Conservation (phyloP, 2,113 vertebrate genomes). For the Larimichthys polyactis region DNA sequence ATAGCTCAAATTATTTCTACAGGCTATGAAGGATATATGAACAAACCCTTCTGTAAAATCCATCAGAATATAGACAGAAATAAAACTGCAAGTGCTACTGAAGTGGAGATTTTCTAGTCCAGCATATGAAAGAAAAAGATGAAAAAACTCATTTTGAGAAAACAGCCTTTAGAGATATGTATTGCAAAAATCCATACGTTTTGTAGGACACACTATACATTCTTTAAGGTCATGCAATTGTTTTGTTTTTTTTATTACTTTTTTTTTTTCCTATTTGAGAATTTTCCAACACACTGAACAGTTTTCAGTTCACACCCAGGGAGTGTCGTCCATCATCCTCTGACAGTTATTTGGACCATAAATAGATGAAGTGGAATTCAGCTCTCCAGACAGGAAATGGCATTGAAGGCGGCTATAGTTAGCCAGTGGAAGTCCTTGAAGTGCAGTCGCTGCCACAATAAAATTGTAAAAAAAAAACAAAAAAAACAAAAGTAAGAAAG, state of each 20-base stretch:
- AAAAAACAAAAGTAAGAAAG: neutral
- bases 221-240: slow-evolving; percentile 5
- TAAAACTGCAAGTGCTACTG: no score
- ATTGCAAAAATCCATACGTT: no score
- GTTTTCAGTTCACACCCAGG: slow-evolving; percentile 29
- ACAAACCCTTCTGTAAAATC: no score
- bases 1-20: no score
- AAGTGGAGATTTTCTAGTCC: no score
- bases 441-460: neutral
- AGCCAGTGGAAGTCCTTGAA: slow-evolving; percentile 28
- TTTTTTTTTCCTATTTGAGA: neutral
- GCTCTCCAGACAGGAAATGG: slow-evolving; percentile 31
- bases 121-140: no score
- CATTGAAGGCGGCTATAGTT: slow-evolving; percentile 8
- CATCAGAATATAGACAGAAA: no score
- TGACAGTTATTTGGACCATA: slow-evolving; percentile 37
- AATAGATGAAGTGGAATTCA: slow-evolving; percentile 28
- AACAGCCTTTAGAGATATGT: no score
- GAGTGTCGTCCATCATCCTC: slow-evolving; percentile 31
- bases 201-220: neutral
- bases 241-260: neutral
- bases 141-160: no score
- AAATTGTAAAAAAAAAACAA: neutral
- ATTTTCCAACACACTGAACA: slow-evolving; percentile 16
- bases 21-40: no score